phyloP scores from a whole-genome alignment of 2,797 vertebrate species.

The Artibeus lituratus region DNA sequence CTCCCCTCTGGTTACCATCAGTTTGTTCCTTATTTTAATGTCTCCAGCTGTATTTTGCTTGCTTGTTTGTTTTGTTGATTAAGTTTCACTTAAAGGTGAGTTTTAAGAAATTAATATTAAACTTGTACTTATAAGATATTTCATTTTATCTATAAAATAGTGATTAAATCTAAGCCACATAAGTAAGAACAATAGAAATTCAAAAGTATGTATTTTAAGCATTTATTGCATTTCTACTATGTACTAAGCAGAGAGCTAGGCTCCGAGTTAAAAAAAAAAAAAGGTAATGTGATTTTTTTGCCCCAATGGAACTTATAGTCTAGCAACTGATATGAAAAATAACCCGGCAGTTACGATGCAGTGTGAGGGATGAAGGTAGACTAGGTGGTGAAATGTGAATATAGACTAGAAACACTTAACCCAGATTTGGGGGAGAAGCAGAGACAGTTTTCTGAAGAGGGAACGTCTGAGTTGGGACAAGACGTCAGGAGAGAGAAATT shows the following conservation, averaged over 20 bases:
- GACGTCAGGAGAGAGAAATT: not conserved
- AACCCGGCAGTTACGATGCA: not conserved
- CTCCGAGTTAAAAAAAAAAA: too few relatives aligned
- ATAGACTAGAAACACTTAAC: not conserved
- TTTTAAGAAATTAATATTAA: slow-evolving; percentile 1
- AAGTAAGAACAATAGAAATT: slow-evolving; percentile 16
- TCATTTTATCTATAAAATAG: not conserved
- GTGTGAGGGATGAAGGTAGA: not conserved
- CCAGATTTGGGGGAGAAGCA: not conserved
- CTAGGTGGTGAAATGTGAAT: not conserved
- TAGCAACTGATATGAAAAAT: not conserved
- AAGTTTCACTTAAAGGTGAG: too few relatives aligned
- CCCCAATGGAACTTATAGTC: not conserved
- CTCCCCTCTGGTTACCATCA: too few relatives aligned
- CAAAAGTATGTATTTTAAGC: slow-evolving; percentile 8
- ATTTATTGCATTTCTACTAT: not conserved
- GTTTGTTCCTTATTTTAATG: too few relatives aligned
- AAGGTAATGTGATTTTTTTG: not conserved
- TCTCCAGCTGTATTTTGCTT: too few relatives aligned
- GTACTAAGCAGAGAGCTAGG: not conserved
- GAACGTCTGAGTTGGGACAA: not conserved
- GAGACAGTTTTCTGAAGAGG: slow-evolving; percentile 18
- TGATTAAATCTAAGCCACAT: not conserved
- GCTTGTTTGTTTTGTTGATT: too few relatives aligned
- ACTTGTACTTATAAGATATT: not conserved